phyloP scores from a whole-genome alignment of 2,888 invertebrate genomes.

The Theretra japonica region DNA sequence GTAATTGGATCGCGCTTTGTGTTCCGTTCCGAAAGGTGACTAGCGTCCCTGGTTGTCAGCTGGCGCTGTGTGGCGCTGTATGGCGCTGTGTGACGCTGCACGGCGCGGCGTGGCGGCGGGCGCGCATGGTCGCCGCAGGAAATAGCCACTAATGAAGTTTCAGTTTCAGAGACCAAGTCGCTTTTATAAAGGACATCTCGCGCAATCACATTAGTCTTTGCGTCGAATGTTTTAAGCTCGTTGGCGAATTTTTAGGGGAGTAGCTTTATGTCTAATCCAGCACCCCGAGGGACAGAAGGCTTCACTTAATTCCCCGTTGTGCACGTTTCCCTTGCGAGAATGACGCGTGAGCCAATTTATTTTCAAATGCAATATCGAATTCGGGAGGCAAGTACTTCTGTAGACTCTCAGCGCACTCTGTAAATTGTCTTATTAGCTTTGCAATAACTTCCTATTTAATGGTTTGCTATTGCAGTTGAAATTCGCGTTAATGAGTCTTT shows the following conservation, averaged over 20 bases:
- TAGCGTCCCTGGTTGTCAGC: neutral
- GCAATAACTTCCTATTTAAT: too few relatives aligned
- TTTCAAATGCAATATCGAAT: neutral
- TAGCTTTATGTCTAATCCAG: neutral
- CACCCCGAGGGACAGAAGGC: neutral
- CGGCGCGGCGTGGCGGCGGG: neutral
- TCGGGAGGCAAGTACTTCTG: neutral
- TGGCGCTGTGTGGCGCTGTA: neutral
- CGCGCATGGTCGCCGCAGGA: constrained; percentile 42
- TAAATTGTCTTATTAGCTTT: too few relatives aligned
- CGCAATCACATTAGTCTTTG: constrained; percentile 39
- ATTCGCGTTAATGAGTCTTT: neutral
- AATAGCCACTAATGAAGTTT: constrained; percentile 56
- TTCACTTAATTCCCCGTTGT: neutral
- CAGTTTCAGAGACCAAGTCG: constrained; percentile 45
- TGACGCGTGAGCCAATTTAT: neutral
- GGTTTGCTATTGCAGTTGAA: too few relatives aligned
- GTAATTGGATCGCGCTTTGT: constrained; percentile 66
- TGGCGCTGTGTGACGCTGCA: neutral
- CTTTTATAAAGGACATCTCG: constrained; percentile 39
- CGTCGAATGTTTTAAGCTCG: constrained; percentile 24
- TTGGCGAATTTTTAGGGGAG: constrained; percentile 8
- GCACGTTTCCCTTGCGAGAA: neutral
- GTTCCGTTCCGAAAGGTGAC: constrained; percentile 18
- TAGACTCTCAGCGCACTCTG: neutral